These are phyloP conservation scores for Alcis repandata DNA, from an alignment of 2,888 invertebrate species.

Conservation along the genomic window DNA sequence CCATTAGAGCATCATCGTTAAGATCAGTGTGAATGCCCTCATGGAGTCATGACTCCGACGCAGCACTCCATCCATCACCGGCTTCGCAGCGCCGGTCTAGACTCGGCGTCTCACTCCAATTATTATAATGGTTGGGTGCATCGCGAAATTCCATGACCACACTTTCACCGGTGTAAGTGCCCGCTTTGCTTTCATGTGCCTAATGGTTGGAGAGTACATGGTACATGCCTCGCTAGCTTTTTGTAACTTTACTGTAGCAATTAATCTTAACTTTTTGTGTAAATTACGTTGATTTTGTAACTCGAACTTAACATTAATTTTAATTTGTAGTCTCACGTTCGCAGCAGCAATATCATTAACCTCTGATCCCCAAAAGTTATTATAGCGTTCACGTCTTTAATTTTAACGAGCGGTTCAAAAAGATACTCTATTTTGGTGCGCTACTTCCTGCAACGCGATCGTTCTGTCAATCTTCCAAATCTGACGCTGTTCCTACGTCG, in stretches of 20 bases:
- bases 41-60: conserved; percentile 12
- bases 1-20: conserved; percentile 8
- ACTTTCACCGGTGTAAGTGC: conserved; percentile 73
- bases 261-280: conserved; percentile 10
- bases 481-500: conserved; percentile 55
- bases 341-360: conserved; percentile 19
- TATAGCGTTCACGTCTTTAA: conserved; percentile 41
- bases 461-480: conserved; percentile 63
- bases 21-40: conserved; percentile 26
- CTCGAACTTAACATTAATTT: neutral
- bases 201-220: conserved; percentile 57
- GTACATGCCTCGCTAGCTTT: conserved; percentile 45
- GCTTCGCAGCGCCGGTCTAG: conserved; percentile 47
- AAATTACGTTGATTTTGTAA: conserved; percentile 27
- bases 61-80: conserved; percentile 44
- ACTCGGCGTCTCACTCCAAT: conserved; percentile 74
- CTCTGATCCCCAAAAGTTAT: conserved; percentile 32
- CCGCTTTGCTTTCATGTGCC: conserved; percentile 71
- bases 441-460: conserved; percentile 65
- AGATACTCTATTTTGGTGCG: conserved; percentile 44
- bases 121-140: conserved; percentile 70
- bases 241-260: conserved; percentile 22
- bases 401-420: conserved; percentile 51
- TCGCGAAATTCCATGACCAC: conserved; percentile 72
- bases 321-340: conserved; percentile 1